Base-by-base conservation (phyloP, 2,888 invertebrate genomes). In the Pristionchus japonicus region DNA sequence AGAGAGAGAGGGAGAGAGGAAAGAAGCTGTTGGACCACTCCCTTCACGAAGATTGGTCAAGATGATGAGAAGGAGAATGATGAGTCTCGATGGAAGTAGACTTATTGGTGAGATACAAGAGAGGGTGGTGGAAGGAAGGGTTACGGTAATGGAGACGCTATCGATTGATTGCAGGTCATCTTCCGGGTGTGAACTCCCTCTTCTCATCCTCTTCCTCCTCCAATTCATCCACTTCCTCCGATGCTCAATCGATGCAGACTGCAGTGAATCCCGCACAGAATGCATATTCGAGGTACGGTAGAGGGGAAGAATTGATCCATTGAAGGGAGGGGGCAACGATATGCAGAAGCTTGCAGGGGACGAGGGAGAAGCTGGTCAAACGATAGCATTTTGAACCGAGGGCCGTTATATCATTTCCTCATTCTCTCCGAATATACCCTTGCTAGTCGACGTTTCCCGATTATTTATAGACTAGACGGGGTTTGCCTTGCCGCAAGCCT, bases 51-150 rank as follows among this genome's bases (percentile, higher is more conserved):
- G 87, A 52, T 43, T 87, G 47, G 87, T 87, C 37, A 37, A 43
- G 47, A 74, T 77, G 74, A 70, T 87, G 87, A 43, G 87, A 52
- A 70, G 77, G n/a, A 47, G 87, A 23, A 87, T 87, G 87, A 87
- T 77, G 87, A 87, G 87, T 77, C 77, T 77, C 47, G 87, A 86
- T 23, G 86, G 77, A 52, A 40, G 57, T 37, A 87, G 57, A 70
- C 15, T 74, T 31, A 87, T 87, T 74, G 87, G 87, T 87, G 80
- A 80, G 40, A n/a, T 43, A 17, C 15, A 67, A 23, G 11, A 43
- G 23, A 3, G 4, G 43, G 77, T 4, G 77, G 43, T 23, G 77
- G 40, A 11, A n/a, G 77, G 37, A 34, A 3, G 67, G 67, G 20
- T 15, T 67, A 67, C 67, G 1, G 67, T 67, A 64, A 27, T 64